These are phyloP conservation scores for Tetanocera ferruginea DNA, from an alignment of 2,888 invertebrate species.

Conservation along the genomic window DNA sequence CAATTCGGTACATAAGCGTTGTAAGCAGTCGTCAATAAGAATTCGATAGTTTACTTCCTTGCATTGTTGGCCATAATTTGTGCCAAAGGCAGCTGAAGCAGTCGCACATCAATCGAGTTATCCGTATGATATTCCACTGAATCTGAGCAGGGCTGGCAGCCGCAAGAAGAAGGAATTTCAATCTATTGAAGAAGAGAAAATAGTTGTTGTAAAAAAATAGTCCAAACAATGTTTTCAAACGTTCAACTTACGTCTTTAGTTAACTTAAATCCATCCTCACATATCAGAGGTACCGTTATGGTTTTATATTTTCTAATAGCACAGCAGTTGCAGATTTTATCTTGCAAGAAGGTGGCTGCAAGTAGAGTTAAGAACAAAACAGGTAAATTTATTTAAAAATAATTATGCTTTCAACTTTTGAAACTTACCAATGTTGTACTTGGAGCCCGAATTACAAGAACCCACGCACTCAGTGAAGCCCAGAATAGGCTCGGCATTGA, in stretches of 20 bases:
- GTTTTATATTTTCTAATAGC: constrained; percentile 65
- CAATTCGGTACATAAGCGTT: not conserved
- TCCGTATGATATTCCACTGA: constrained; percentile 47
- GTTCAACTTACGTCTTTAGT: constrained; percentile 49
- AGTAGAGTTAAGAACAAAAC: constrained; percentile 22
- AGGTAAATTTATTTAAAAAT: not conserved
- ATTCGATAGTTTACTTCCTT: not conserved
- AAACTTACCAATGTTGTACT: constrained; percentile 76
- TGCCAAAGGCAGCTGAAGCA: constrained; percentile 36
- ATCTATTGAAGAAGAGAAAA: constrained; percentile 50
- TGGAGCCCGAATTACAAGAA: constrained; percentile 77
- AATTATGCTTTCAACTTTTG: not conserved
- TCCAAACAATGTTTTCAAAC: not conserved
- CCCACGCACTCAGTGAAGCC: constrained; percentile 81
- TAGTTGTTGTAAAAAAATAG: not conserved
- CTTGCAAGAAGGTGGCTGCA: constrained; percentile 73
- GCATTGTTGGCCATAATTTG: not conserved
- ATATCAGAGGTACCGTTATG: constrained; percentile 66
- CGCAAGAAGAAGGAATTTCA: constrained; percentile 63
- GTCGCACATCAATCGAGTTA: constrained; percentile 48
- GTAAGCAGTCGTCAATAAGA: not conserved
- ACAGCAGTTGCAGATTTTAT: constrained; percentile 75
- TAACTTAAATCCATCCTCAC: constrained; percentile 69
- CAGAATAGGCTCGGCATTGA: constrained; percentile 74
- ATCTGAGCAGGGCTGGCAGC: constrained; percentile 60